These are phyloP conservation scores for Sphinx pinastri DNA, from an alignment of 2,888 invertebrate genomes.

Conservation along the genomic window DNA sequence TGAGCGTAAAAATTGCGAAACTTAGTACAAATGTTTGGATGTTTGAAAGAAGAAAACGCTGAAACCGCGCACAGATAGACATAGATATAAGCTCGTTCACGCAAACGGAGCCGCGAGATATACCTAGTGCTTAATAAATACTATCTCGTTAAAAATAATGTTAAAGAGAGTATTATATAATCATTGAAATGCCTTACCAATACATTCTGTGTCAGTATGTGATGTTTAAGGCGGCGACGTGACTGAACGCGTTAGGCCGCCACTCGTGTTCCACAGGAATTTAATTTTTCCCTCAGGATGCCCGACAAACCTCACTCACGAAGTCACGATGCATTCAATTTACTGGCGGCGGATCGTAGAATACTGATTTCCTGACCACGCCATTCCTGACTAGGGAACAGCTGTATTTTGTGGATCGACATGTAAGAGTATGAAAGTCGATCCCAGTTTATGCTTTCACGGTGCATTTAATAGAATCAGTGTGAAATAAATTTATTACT, in stretches of 20 bases:
- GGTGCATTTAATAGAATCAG: background rate
- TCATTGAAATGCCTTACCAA: slow-evolving; percentile 8
- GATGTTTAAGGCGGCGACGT: slow-evolving; percentile 37
- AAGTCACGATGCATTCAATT: slow-evolving; percentile 59
- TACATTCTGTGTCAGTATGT: background rate
- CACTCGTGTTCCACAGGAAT: slow-evolving; percentile 57
- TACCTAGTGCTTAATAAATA: no score
- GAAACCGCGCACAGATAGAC: no score
- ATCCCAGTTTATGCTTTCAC: background rate
- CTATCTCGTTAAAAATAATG: no score
- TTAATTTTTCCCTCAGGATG: slow-evolving; percentile 67
- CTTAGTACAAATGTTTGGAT: no score
- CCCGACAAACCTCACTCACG: slow-evolving; percentile 49
- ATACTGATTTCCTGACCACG: slow-evolving; percentile 48
- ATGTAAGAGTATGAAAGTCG: background rate
- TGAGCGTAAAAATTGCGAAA: background rate
- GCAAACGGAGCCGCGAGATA: no score
- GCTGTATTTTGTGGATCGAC: background rate
- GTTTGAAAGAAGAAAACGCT: no score
- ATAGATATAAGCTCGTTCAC: no score
- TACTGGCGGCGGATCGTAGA: slow-evolving; percentile 54
- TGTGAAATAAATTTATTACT: background rate
- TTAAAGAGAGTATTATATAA: background rate
- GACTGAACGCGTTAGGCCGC: slow-evolving; percentile 45
- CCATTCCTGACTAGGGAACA: slow-evolving; percentile 2